phyloP scores from a whole-genome alignment of 2,888 invertebrate species.

The Terebella lapidaria region DNA sequence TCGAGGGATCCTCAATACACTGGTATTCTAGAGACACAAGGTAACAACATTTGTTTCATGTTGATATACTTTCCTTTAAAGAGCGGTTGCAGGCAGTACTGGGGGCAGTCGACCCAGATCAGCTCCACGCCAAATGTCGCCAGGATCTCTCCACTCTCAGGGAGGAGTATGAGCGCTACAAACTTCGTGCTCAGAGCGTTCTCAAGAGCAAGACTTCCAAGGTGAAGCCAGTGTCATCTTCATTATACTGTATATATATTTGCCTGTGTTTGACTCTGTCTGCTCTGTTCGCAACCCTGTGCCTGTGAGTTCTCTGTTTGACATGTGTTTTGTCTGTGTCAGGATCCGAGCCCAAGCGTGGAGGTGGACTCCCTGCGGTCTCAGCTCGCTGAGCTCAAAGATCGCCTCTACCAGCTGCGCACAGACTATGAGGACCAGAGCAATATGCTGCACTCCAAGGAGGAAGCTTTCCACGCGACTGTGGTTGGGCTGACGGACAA shows the following conservation, averaged over 20 bases:
- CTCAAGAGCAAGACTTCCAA: conserved; percentile 51
- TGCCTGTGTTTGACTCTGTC: neutral
- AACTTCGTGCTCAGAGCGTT: conserved; percentile 55
- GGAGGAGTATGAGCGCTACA: conserved; percentile 67
- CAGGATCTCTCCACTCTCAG: conserved; percentile 64
- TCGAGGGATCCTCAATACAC: too few relatives aligned
- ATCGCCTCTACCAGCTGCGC: conserved; percentile 10
- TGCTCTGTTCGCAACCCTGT: neutral
- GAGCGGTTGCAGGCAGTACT: too few relatives aligned
- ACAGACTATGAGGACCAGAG: conserved; percentile 51
- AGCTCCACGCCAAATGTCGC: too few relatives aligned
- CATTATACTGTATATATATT: neutral
- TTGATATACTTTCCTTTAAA: too few relatives aligned
- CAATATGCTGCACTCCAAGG: conserved; percentile 20
- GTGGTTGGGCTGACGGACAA: conserved; percentile 41
- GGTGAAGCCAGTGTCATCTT: conserved; percentile 23
- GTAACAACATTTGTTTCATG: too few relatives aligned
- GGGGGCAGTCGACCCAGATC: too few relatives aligned
- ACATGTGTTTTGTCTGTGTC: neutral
- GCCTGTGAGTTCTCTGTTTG: too few relatives aligned
- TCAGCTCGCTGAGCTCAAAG: conserved; percentile 60
- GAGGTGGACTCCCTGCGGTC: conserved; percentile 43
- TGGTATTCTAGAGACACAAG: too few relatives aligned
- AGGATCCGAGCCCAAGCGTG: conserved; percentile 20
- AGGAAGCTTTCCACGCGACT: conserved; percentile 38